phyloP scores from a whole-genome alignment of 2,888 invertebrate genomes.

The Dastarcus helophoroides region DNA sequence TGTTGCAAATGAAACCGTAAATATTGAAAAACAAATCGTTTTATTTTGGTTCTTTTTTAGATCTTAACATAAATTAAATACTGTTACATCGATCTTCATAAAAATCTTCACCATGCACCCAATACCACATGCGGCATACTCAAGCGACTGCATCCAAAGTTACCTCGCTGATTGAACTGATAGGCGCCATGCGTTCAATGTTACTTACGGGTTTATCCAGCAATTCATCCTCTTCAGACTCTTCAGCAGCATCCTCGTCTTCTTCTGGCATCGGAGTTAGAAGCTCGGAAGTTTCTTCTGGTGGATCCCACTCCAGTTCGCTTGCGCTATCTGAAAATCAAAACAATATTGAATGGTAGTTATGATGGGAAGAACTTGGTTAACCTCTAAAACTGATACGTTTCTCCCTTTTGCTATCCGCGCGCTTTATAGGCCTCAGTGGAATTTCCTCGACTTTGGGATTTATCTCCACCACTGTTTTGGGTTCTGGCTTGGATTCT shows the following conservation, averaged over 20 bases:
- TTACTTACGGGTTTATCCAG: conserved; percentile 38
- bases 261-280: conserved; percentile 33
- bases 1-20: too few relatives aligned
- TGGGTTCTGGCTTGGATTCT: not conserved
- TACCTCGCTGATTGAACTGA: conserved; percentile 44
- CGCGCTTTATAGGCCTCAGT: conserved; percentile 20
- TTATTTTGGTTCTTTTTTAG: too few relatives aligned
- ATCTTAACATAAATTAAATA: too few relatives aligned
- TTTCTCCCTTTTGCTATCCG: conserved; percentile 32
- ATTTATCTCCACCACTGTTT: conserved; percentile 6
- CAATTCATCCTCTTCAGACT: conserved; percentile 21
- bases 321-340: conserved; percentile 36
- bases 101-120: too few relatives aligned
- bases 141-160: conserved; percentile 27
- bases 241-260: conserved; percentile 22
- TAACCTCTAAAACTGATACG: conserved; percentile 50
- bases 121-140: too few relatives aligned
- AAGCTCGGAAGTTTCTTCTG: conserved; percentile 40
- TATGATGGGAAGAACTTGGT: not conserved
- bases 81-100: too few relatives aligned
- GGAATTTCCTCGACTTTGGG: conserved; percentile 20
- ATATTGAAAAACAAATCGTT: too few relatives aligned
- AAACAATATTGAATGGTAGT: not conserved
- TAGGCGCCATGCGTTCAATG: conserved; percentile 37
- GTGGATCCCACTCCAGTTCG: conserved; percentile 47